Base-by-base conservation (phyloP, 1,140 invertebrate species). In the Gryllus bimaculatus region DNA sequence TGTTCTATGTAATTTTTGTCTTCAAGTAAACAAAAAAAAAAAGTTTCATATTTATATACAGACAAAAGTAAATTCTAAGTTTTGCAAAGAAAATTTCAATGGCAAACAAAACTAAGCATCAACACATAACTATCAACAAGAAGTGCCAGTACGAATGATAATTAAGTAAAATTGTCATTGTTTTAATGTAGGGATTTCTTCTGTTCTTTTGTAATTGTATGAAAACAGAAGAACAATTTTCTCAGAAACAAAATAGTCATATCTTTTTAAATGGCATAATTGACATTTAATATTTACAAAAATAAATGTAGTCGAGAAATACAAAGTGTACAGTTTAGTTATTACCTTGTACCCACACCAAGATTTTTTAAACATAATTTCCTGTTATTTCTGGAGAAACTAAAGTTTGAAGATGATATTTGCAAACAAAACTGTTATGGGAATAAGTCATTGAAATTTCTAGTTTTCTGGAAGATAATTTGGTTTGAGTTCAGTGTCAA, bases 271-370 rank as follows among this genome's bases (percentile, higher is more conserved):
- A 66, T 66, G 54, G 54, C 54, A 66, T 66, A 66, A 66, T 66
- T 66, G 54, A 66, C 54, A 66, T 66, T 66, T 66, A 66, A 66
- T 66, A 66, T 66, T 66, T 66, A 66, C 54, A 66, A 66, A 66
- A 66, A 66, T 66, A 66, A 66, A 66, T 66, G 54, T 66, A 66
- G 54, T 66, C 54, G 18, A 66, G 54, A 66, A 66, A 66, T 66
- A 66, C 7, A 1, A 66, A 39, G 26, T 39, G 26, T 39, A 5
- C 26, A 39, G 26, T 39, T 39, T 39, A 39, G 26, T 39, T 39
- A 39, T 39, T 5, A 39, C 26, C 26, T 39, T 39, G 5, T 39
- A 39, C 26, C 26, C 26, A 39, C 5, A 39, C 26, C 26, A 39
- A 39, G 26, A 39, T 39, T 39, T 39, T 39, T 39, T 39, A 39